Conservation (phyloP, 1,140 invertebrate genomes). For the Gerris buenoi region DNA sequence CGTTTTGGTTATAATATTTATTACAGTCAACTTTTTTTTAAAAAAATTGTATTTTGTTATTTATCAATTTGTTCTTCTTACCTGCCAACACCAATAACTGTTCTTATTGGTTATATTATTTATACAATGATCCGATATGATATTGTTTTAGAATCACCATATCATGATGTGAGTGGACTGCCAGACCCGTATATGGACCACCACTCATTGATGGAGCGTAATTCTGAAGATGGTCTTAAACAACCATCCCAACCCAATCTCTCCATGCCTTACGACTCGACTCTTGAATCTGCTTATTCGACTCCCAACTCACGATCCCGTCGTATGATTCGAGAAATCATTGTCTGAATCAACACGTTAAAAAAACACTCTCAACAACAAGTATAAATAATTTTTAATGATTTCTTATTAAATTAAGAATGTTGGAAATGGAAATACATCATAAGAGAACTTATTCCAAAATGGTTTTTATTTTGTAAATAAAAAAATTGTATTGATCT, state of each 20-base stretch:
- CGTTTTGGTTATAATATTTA: too few relatives aligned
- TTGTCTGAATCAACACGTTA: slow-evolving; percentile 49
- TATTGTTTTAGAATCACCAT: slow-evolving; percentile 62
- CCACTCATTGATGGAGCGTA: slow-evolving; percentile 42
- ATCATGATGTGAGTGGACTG: slow-evolving; percentile 79
- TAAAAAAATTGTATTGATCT: too few relatives aligned
- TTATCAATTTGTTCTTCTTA: too few relatives aligned
- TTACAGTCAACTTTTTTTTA: too few relatives aligned
- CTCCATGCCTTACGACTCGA: slow-evolving; percentile 78
- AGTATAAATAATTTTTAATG: not conserved
- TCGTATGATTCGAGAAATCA: slow-evolving; percentile 82
- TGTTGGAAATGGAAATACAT: too few relatives aligned
- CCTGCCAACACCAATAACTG: too few relatives aligned
- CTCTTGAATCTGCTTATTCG: slow-evolving; percentile 79
- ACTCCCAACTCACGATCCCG: slow-evolving; percentile 78
- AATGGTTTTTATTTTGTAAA: too few relatives aligned
- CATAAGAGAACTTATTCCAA: too few relatives aligned
- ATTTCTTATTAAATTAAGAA: too few relatives aligned
- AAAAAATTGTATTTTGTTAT: too few relatives aligned
- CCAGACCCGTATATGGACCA: slow-evolving; percentile 73
- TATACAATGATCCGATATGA: too few relatives aligned
- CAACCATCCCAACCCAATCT: slow-evolving; percentile 53
- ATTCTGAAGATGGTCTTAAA: slow-evolving; percentile 34
- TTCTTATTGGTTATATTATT: too few relatives aligned
- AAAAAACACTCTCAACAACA: not conserved